phyloP scores from a whole-genome alignment of 2,797 vertebrate genomes.

The Squalus acanthias region DNA sequence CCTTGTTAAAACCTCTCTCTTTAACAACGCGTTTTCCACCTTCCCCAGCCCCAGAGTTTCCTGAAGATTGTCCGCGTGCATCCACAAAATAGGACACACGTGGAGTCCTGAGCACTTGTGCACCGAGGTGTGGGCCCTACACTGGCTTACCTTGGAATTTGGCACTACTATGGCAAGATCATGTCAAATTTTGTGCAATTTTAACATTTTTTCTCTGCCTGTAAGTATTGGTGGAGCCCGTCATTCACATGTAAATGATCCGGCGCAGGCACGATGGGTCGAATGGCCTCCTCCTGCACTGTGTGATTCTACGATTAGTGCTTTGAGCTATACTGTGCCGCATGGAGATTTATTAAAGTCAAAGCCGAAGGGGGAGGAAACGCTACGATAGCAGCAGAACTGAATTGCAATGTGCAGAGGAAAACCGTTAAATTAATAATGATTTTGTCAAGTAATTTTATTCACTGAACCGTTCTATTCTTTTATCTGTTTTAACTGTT shows the following conservation, averaged over 20 bases:
- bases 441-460: background rate
- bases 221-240: background rate
- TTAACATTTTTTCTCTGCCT: background rate
- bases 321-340: background rate
- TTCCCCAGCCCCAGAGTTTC: background rate
- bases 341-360: background rate
- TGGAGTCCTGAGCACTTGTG: background rate
- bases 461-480: background rate
- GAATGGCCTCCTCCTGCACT: background rate
- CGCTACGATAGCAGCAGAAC: background rate
- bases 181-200: background rate
- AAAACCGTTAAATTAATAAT: background rate
- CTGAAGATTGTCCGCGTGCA: background rate
- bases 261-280: background rate
- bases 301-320: background rate
- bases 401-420: background rate
- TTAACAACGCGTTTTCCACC: background rate
- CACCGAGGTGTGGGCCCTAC: background rate
- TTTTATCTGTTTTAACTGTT: background rate
- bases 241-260: background rate
- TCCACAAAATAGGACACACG: background rate
- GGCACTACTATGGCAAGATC: background rate
- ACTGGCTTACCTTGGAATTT: background rate
- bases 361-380: background rate
- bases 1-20: background rate